Base-by-base conservation (phyloP, 2,888 invertebrate species). In the Phyllotreta cruciferae region DNA sequence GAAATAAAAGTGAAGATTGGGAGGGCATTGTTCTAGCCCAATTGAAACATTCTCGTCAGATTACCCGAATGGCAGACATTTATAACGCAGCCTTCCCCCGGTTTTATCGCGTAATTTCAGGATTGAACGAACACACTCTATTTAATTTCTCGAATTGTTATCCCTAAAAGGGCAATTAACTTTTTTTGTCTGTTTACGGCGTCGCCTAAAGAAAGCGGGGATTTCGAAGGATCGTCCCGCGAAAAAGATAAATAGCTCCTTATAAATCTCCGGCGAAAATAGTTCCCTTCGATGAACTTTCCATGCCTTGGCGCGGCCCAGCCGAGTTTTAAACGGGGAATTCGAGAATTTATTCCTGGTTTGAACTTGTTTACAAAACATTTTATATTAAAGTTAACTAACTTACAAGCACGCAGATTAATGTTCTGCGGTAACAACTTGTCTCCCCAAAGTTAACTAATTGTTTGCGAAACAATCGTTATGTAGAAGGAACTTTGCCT, bases 1-100 rank as follows among this genome's bases (percentile, higher is more conserved):
- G 24, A 4, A 24, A 24, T 24, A 24, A 24, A 24, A 24, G 24
- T 24, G 24, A 24, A 24, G 24, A 24, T 24, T 24, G 24, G 24
- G 24, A 24, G 24, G 24, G 24, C 24, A 24, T 24, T 24, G 24
- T 24, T 24, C 24, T 24, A 24, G 24, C 24, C 63, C 73, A 73
- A 76, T 74, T 73, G 75, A 74, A 72, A 74, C 74, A 74, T 74
- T 72, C 69, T 73, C 72, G 70, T 68, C 72, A 73, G 74, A 74
- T 76, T 75, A 76, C 69, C 71, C 71, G 71, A 75, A 76, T 70
- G 73, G 69, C 71, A 62, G 64, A 64, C 74, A 74, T 75, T 76
- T 73, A 73, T 75, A 75, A 73, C 70, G 67, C 70, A 64, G 63
- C 67, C 42, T 66, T 69, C 63, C 54, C 47, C 54, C 53, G 66